Conservation (phyloP, 1,140 invertebrate genomes). For the Zophobas atratus region DNA sequence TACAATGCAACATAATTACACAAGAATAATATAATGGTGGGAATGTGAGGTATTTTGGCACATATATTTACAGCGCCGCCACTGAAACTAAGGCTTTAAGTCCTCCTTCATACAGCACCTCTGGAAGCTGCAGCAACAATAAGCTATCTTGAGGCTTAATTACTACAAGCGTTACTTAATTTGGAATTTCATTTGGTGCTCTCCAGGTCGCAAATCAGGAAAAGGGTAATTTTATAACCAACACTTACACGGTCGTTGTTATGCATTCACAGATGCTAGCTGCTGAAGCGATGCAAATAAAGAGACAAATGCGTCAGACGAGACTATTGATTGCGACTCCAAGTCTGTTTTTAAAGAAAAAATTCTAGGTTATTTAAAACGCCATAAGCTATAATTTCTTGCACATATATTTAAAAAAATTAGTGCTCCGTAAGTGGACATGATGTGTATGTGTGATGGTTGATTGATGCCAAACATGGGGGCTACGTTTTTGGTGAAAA, state of each 20-base stretch:
- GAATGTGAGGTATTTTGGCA: constrained; percentile 57
- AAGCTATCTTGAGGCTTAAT: constrained; percentile 65
- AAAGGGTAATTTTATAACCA: constrained; percentile 63
- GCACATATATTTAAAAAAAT: not conserved
- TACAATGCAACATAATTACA: constrained; percentile 62
- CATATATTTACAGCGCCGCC: constrained; percentile 49
- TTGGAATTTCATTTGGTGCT: constrained; percentile 66
- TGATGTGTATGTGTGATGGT: not conserved
- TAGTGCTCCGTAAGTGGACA: not conserved
- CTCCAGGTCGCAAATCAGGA: constrained; percentile 66
- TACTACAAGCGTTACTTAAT: constrained; percentile 63
- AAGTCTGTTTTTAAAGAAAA: constrained; percentile 20
- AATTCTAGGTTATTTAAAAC: not conserved
- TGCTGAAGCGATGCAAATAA: constrained; percentile 24
- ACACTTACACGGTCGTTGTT: constrained; percentile 32
- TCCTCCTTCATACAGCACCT: constrained; percentile 15
- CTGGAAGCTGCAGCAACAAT: constrained; percentile 58
- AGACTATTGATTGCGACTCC: constrained; percentile 4
- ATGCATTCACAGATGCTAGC: constrained; percentile 12
- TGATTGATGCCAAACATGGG: no score
- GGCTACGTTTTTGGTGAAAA: constrained; percentile 1
- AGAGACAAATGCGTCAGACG: constrained; percentile 39
- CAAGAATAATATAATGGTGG: constrained; percentile 61
- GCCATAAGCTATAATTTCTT: not conserved
- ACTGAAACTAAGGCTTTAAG: constrained; percentile 21